Percentiles rank a stretch among this genome's conserved stretches.
Conservation (phyloP, 2,113 vertebrate genomes). For the Vimba vimba region DNA sequence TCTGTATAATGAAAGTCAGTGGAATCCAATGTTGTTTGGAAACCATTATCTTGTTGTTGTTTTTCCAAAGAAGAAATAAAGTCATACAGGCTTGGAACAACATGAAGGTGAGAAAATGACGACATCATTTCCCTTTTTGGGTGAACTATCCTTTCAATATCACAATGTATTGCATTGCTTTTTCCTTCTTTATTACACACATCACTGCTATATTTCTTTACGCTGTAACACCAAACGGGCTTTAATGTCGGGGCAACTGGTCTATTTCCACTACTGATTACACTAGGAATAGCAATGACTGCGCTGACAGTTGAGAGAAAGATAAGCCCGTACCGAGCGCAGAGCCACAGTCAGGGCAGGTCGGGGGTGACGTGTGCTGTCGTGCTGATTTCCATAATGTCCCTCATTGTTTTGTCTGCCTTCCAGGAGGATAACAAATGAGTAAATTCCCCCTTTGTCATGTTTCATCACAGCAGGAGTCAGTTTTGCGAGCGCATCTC, state of each 20-base stretch:
- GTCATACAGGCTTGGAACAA: neutral
- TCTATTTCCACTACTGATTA: constrained; percentile 28
- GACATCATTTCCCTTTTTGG: neutral
- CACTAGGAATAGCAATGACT: constrained; percentile 37
- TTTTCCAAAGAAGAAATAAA: neutral
- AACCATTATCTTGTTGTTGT: neutral
- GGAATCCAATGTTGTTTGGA: neutral
- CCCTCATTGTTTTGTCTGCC: constrained; percentile 59
- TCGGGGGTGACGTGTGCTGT: constrained; percentile 47
- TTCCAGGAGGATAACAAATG: constrained; percentile 61
- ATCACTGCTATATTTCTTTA: constrained; percentile 1
- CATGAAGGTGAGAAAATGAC: neutral
- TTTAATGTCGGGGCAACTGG: constrained; percentile 27
- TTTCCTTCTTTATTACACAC: neutral
- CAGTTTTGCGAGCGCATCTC: constrained; percentile 43
- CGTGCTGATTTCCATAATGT: constrained; percentile 56
- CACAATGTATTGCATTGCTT: neutral
- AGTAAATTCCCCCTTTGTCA: constrained; percentile 65
- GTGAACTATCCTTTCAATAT: neutral
- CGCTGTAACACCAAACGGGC: neutral
- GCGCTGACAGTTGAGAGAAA: constrained; percentile 42
- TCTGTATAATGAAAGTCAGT: no score
- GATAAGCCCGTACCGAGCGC: constrained; percentile 27
- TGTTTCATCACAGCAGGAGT: constrained; percentile 62
- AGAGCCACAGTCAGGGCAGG: constrained; percentile 9